Percentiles rank a stretch among this genome's conserved stretches.
These are phyloP conservation scores for Achroia grisella DNA, from an alignment of 1,140 invertebrate genomes.

Conservation along the genomic window DNA sequence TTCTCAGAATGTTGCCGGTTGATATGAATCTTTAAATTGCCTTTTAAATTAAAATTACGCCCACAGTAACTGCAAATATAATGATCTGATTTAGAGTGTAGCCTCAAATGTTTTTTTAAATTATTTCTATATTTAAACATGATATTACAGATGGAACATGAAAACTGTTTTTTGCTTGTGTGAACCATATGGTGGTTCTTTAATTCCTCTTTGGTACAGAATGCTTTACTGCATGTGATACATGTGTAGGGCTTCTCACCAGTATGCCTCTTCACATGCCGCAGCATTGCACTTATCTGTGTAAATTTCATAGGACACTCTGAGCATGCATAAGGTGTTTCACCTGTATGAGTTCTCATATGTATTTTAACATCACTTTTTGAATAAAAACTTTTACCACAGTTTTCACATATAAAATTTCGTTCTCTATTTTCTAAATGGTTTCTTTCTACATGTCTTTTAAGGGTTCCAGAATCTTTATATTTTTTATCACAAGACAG, in stretches of 20 bases:
- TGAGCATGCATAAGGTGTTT: conserved; percentile 45
- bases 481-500: conserved; percentile 58
- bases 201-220: conserved; percentile 41
- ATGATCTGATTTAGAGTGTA: conserved; percentile 29
- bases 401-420: conserved; percentile 71
- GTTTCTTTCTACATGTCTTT: conserved; percentile 42
- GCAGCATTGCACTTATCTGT: conserved; percentile 40
- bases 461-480: conserved; percentile 62
- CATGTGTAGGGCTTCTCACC: conserved; percentile 82
- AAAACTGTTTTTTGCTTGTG: conserved; percentile 38
- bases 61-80: conserved; percentile 67
- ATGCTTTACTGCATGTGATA: conserved; percentile 77
- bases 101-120: conserved; percentile 41
- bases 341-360: conserved; percentile 53
- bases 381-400: conserved; percentile 73
- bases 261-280: conserved; percentile 83
- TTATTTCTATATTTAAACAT: conserved; percentile 48
- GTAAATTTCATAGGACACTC: conserved; percentile 41
- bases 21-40: conserved; percentile 59
- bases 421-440: conserved; percentile 25
- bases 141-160: conserved; percentile 40
- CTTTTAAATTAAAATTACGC: conserved; percentile 73
- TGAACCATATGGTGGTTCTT: conserved; percentile 39
- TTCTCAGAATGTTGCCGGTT: conserved; percentile 43
- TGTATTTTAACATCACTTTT: conserved; percentile 44